Percentiles rank a stretch among this genome's conserved stretches.
Conservation (phyloP, 2,797 vertebrate genomes). For the Esox lucius region DNA sequence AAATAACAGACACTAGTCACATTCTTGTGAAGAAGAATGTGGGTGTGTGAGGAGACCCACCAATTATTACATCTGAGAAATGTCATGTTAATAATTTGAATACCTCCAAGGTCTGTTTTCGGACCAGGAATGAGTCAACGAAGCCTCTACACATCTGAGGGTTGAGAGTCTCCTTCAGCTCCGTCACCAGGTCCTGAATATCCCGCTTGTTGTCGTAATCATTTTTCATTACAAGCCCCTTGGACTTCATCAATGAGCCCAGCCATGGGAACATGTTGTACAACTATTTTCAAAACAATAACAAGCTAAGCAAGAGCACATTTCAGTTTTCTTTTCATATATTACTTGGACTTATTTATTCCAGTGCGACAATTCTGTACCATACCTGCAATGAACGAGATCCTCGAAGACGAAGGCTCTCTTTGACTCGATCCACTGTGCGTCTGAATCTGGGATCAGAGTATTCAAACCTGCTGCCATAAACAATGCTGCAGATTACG, state of each 20-base stretch:
- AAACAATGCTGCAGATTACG: too few relatives aligned
- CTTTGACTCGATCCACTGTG: too few relatives aligned
- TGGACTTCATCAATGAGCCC: slow-evolving; percentile 10
- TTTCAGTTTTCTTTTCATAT: background rate
- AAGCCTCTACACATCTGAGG: slow-evolving; percentile 38
- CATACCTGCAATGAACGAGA: slow-evolving; percentile 55
- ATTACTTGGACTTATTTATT: slow-evolving; percentile 51
- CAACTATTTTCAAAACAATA: background rate
- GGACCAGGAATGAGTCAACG: slow-evolving; percentile 39
- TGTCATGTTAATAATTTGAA: background rate
- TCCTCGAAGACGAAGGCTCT: slow-evolving; percentile 46
- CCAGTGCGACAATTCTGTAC: slow-evolving; percentile 34
- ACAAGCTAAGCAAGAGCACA: background rate
- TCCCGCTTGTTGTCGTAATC: background rate
- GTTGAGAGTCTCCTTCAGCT: slow-evolving; percentile 27
- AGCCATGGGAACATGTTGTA: slow-evolving; percentile 38
- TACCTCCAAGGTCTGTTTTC: background rate
- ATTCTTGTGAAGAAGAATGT: too few relatives aligned
- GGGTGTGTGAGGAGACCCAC: background rate
- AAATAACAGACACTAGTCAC: background rate
- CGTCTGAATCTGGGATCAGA: too few relatives aligned
- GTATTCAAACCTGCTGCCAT: too few relatives aligned
- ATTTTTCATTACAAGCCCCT: background rate
- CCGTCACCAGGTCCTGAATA: slow-evolving; percentile 14
- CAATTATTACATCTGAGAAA: background rate